phyloP scores from a whole-genome alignment of 2,888 invertebrate species.

The Brachyopa scutellaris region DNA sequence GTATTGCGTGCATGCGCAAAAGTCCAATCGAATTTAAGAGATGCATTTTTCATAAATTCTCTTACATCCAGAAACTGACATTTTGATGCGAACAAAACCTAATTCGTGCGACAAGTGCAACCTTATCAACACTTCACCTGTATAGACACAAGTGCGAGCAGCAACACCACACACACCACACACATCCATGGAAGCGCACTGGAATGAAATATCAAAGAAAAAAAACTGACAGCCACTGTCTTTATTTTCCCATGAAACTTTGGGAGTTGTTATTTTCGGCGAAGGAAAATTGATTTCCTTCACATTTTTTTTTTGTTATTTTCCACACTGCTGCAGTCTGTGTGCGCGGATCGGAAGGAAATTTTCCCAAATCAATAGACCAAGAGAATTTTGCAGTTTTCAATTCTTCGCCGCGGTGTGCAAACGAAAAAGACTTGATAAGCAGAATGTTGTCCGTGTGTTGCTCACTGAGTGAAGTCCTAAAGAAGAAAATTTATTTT shows the following conservation, averaged over 20 bases:
- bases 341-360: conserved; percentile 42
- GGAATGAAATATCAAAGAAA: conserved; percentile 13
- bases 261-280: conserved; percentile 70
- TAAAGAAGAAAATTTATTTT: conserved; percentile 23
- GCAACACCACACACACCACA: background rate
- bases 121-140: background rate
- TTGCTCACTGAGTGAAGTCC: conserved; percentile 34
- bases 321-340: conserved; percentile 48
- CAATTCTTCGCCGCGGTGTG: conserved; percentile 59
- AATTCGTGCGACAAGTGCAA: conserved; percentile 8
- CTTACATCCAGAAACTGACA: conserved; percentile 4
- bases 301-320: conserved; percentile 38
- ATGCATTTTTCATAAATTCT: background rate
- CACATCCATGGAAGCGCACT: conserved; percentile 37
- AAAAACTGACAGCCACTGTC: conserved; percentile 39
- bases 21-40: background rate
- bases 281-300: conserved; percentile 69
- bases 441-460: conserved; percentile 61
- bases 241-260: conserved; percentile 59
- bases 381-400: conserved; percentile 39
- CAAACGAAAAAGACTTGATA: conserved; percentile 38
- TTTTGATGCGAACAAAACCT: background rate
- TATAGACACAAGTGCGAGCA: conserved; percentile 8
- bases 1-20: too few relatives aligned
- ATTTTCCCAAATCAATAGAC: conserved; percentile 50